phyloP scores from a whole-genome alignment of 2,113 vertebrate species.

The Pterocles burchelli region DNA sequence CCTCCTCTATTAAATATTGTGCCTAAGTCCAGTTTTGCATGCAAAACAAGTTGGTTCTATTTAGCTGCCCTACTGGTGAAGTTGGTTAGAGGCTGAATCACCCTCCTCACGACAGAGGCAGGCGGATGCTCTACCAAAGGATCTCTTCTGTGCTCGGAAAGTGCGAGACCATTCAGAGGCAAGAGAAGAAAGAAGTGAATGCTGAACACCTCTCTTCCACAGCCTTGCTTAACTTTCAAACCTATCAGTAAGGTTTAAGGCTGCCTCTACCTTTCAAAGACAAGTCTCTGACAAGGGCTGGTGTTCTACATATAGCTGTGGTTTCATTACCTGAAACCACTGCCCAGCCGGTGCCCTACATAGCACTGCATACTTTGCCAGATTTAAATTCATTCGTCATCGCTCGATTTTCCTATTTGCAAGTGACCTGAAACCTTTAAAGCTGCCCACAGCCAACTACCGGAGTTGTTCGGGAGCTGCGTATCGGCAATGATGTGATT shows the following conservation, averaged over 20 bases:
- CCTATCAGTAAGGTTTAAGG: background rate
- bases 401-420: background rate
- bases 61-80: background rate
- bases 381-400: background rate
- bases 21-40: background rate
- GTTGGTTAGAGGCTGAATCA: background rate
- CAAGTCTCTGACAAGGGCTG: background rate
- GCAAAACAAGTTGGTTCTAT: background rate
- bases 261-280: background rate
- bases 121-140: background rate
- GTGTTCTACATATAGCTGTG: constrained; percentile 4
- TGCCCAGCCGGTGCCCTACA: background rate
- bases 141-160: background rate
- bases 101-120: background rate
- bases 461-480: background rate
- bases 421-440: background rate
- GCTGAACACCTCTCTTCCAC: background rate
- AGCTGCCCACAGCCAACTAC: background rate
- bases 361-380: background rate
- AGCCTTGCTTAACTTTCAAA: background rate
- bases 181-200: background rate
- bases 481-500: background rate
- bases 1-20: background rate
- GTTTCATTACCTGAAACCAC: constrained; percentile 21
- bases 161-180: background rate